These are phyloP conservation scores for Centropristis striata DNA, from an alignment of 2,113 vertebrate species.

Conservation along the genomic window DNA sequence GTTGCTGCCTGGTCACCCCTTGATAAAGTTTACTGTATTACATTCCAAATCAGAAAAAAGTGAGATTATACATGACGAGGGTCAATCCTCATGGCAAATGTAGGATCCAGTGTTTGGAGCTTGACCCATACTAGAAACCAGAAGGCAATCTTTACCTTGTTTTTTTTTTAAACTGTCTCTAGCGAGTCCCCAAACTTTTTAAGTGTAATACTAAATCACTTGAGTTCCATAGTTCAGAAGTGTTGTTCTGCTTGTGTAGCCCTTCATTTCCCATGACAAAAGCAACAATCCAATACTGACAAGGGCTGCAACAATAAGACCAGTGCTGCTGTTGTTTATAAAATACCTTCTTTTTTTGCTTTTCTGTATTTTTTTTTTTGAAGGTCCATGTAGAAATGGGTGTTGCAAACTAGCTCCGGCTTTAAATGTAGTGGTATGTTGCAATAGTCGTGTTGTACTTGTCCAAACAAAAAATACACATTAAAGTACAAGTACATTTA, in stretches of 20 bases:
- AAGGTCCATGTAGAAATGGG: not conserved
- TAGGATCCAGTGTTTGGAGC: not conserved
- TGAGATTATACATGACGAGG: no score
- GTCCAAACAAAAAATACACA: not conserved
- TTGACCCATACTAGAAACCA: not conserved
- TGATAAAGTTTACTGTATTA: no score
- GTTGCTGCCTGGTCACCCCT: no score
- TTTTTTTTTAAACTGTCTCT: not conserved
- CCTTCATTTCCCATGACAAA: slow-evolving; percentile 8
- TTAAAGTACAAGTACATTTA: no score
- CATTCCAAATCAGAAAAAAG: no score
- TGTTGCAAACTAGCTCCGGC: not conserved
- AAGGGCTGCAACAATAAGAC: not conserved
- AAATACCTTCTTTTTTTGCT: not conserved
- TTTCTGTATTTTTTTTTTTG: not conserved
- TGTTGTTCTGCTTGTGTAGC: not conserved
- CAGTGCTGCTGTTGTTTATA: not conserved
- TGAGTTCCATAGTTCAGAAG: not conserved
- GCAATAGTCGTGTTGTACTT: not conserved
- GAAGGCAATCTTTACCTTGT: not conserved
- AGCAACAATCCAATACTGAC: slow-evolving; percentile 12
- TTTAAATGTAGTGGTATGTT: not conserved
- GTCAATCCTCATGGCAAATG: no score
- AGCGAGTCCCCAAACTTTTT: not conserved
- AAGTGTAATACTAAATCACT: not conserved